Percentiles rank a stretch among this genome's conserved stretches.
Evolutionary conservation across 2,888 invertebrate species (phyloP).

Genomic region (Imbricaverruca yamaguchii): DNA sequence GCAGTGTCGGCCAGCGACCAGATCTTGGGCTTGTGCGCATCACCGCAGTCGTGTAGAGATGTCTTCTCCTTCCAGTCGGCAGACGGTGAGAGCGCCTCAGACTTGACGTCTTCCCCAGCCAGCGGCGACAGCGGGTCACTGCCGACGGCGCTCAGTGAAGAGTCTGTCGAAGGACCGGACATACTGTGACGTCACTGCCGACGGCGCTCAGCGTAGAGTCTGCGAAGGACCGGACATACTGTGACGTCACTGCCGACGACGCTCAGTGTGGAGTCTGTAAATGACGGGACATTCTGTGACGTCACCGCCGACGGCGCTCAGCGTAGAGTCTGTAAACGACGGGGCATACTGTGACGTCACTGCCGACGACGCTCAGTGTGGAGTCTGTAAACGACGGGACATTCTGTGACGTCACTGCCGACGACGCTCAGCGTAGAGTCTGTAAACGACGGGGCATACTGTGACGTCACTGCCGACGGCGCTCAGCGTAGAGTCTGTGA

Average conservation of each 20-base stretch:
- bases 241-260: background rate
- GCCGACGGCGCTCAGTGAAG: background rate
- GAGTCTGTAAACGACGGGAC: no score
- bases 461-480: no score
- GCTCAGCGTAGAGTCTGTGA: no score
- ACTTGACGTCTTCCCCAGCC: conserved; percentile 14
- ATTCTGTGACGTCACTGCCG: no score
- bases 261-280: no score
- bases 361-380: no score
- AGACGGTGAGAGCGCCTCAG: background rate
- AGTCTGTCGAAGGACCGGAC: background rate
- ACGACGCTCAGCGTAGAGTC: no score
- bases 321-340: no score
- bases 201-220: background rate
- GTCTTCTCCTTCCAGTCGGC: conserved; percentile 8
- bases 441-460: no score
- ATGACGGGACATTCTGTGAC: no score
- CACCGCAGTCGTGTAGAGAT: conserved; percentile 10
- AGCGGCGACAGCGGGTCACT: background rate
- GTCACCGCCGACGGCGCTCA: no score
- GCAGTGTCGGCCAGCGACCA: conserved; percentile 92
- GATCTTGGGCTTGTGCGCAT: conserved; percentile 72
- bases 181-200: background rate
- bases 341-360: no score
- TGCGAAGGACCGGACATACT: background rate